Evolutionary conservation across 1,140 invertebrate species (phyloP), one percentile per base, ranked within the genome.

Genomic region (Cyclina sinensis): DNA sequence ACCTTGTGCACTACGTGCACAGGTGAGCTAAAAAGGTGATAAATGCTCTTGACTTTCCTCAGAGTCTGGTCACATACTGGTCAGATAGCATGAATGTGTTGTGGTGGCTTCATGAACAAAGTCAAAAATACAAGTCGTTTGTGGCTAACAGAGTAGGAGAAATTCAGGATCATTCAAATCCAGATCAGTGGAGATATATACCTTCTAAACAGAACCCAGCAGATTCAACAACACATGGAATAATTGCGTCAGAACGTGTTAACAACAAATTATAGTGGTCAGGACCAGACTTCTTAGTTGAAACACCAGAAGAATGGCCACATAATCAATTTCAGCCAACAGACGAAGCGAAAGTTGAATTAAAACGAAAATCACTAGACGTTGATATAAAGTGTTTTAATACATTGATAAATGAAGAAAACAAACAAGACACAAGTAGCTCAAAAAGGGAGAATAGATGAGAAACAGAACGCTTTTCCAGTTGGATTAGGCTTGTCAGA

Each of bases 81-180:
- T 62, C 89, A n/a, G 79, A 87, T 59, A 83, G 51, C 35, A 87
- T 83, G 70, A 87, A 87, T 79, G 84, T 90, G 24, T 59, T 90
- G n/a, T 83, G 46, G 9, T 90, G 89, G 89, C 68, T 90, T 37
- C 24, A 68, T 37, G 68, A 39, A 37, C 35, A 35, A n/a, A 90
- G 89, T 80, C 0, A 59, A n/a, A 0, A 74, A 1, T 90, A 68
- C n/a, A 86, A 86, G 39, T n/a, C 83, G 5, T 86, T 86, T 90
- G 78, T 90, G 5, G 83, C 73, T 21, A 84, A 80, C 39, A 12
- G 81, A 1, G 48, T 89, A 30, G 82, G 81, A 1, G 54, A 79
- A 79, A 89, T 89, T 24, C 88, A 84, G 1, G 35, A n/a, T 3
- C 0, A 14, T 1, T 48, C 81, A 18, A 70, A 27, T 24, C 82